Evolutionary conservation across 2,113 vertebrate species (phyloP).

Genomic region (Eulacestoma nigropectus): DNA sequence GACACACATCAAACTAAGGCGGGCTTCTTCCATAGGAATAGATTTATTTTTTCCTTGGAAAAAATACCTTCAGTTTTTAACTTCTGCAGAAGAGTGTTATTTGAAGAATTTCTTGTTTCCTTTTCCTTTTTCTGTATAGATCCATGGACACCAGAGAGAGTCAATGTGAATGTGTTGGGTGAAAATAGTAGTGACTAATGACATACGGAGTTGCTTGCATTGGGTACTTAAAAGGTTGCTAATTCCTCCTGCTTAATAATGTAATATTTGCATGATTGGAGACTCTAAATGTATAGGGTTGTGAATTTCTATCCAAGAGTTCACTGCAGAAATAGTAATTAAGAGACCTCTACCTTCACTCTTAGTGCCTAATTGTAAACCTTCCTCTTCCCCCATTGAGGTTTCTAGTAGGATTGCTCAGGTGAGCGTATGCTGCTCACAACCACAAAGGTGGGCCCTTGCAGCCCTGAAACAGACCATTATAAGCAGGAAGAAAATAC

Average conservation of each 20-base stretch:
- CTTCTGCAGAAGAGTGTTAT: not conserved
- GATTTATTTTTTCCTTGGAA: not conserved
- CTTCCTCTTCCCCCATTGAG: not conserved
- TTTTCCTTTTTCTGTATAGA: not conserved
- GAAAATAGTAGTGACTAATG: not conserved
- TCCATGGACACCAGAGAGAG: not conserved
- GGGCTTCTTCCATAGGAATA: not conserved
- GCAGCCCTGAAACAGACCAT: not conserved
- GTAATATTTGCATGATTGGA: not conserved
- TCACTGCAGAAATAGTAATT: not conserved
- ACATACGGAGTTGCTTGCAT: not conserved
- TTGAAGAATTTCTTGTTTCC: slow-evolving; percentile 17
- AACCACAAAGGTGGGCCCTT: not conserved
- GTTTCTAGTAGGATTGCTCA: not conserved
- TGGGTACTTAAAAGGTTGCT: not conserved
- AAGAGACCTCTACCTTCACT: not conserved
- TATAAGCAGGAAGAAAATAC: not conserved
- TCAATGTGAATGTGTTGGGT: not conserved
- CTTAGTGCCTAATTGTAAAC: not conserved
- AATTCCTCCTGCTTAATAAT: not conserved
- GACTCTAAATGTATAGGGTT: not conserved
- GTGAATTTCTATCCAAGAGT: not conserved
- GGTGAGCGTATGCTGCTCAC: not conserved
- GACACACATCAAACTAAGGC: not conserved
- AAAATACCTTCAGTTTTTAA: not conserved